These are phyloP conservation scores for Adelosebastes latens DNA, from an alignment of 2,797 vertebrate species.

Conservation along the genomic window DNA sequence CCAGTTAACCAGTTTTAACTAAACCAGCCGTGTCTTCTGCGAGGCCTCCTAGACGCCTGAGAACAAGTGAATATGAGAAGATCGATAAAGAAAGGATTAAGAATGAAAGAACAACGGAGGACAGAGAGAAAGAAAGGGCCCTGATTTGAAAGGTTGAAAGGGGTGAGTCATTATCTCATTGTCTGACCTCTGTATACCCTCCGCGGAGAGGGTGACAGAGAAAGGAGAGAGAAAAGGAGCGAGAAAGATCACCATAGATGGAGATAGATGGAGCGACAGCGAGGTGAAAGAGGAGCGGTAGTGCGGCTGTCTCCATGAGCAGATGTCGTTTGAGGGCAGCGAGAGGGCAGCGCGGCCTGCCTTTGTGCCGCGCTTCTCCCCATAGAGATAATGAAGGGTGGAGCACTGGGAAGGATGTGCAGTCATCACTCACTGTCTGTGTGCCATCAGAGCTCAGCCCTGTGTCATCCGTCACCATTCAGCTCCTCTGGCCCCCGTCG, in stretches of 20 bases:
- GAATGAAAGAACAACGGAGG: slow-evolving; percentile 68
- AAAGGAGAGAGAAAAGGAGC: slow-evolving; percentile 69
- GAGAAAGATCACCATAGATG: slow-evolving; percentile 78
- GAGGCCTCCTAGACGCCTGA: slow-evolving; percentile 58
- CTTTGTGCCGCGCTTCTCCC: slow-evolving; percentile 80
- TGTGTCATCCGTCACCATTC: slow-evolving; percentile 95
- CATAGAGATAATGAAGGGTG: slow-evolving; percentile 93
- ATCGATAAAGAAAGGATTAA: slow-evolving; percentile 79
- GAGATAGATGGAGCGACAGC: slow-evolving; percentile 81
- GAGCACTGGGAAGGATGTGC: slow-evolving; percentile 88
- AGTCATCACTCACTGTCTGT: slow-evolving; percentile 93
- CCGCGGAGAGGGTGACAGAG: slow-evolving; percentile 68
- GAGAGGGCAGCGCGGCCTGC: slow-evolving; percentile 84
- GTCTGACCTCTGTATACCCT: slow-evolving; percentile 78
- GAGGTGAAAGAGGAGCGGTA: slow-evolving; percentile 81
- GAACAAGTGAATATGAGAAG: slow-evolving; percentile 76
- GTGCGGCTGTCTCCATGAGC: slow-evolving; percentile 80
- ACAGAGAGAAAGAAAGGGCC: slow-evolving; percentile 54
- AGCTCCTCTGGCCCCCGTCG: slow-evolving; percentile 89
- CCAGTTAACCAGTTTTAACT: slow-evolving; percentile 22
- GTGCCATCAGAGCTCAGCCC: slow-evolving; percentile 91
- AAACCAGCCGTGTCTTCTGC: slow-evolving; percentile 12
- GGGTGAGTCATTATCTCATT: slow-evolving; percentile 82
- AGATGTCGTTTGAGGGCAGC: slow-evolving; percentile 85
- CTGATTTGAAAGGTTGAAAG: slow-evolving; percentile 78